Evolutionary conservation across 2,797 vertebrate genomes (phyloP).

Genomic region (Podarcis lilfordi): DNA sequence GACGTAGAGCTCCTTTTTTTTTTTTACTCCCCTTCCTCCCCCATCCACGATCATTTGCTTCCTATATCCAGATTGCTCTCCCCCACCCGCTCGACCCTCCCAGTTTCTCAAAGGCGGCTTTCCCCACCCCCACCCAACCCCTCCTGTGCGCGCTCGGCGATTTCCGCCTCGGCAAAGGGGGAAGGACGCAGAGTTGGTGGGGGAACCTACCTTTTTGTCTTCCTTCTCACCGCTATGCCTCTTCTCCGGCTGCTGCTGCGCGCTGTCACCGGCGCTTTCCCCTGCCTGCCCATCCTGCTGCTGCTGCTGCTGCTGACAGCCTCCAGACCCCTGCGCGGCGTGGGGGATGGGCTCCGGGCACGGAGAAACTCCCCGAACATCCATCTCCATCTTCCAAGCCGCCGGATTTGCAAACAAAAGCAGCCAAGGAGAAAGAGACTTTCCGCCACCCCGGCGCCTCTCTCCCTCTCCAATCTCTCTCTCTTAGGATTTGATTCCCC

Average conservation of each 20-base stretch:
- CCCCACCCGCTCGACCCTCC: constrained; percentile 35
- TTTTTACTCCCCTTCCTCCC: neutral
- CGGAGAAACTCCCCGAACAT: constrained; percentile 84
- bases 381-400: constrained; percentile 87
- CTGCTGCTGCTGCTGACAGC: constrained; percentile 79
- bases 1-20: constrained; percentile 29
- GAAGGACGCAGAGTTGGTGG: neutral
- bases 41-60: neutral
- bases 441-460: neutral
- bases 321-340: constrained; percentile 79
- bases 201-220: constrained; percentile 83
- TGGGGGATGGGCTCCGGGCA: constrained; percentile 83
- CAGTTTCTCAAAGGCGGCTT: neutral
- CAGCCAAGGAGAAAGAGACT: neutral
- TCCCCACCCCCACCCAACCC: neutral
- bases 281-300: constrained; percentile 79
- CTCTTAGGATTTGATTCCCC: too few species aligned
- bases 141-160: constrained; percentile 22
- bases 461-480: neutral
- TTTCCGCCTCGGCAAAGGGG: constrained; percentile 54
- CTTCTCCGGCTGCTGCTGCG: constrained; percentile 28
- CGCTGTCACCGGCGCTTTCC: constrained; percentile 74
- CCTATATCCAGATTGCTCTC: neutral
- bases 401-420: constrained; percentile 53
- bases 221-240: constrained; percentile 74